Evolutionary conservation across 2,888 invertebrate genomes (phyloP).

Genomic region (Helicoverpa assulta): DNA sequence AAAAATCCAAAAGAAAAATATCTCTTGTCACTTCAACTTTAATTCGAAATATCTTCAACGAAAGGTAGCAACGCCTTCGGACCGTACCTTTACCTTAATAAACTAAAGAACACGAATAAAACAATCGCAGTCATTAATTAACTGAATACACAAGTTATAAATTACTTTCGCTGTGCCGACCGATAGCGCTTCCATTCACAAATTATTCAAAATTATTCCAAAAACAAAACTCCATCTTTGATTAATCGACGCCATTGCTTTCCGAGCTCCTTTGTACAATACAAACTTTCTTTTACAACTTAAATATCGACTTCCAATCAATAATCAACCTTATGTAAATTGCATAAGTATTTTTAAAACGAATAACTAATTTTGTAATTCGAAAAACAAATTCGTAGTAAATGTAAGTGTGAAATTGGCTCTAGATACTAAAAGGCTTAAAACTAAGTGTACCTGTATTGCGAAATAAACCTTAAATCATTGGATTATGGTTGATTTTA

Average conservation of each 20-base stretch:
- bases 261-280: conserved; percentile 66
- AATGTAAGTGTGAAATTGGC: conserved; percentile 71
- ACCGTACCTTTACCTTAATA: conserved; percentile 63
- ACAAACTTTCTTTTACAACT: conserved; percentile 57
- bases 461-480: conserved; percentile 53
- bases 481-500: conserved; percentile 52
- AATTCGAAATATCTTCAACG: conserved; percentile 57
- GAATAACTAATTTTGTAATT: conserved; percentile 38
- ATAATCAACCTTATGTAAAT: conserved; percentile 56
- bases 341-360: conserved; percentile 38
- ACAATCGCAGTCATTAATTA: conserved; percentile 80
- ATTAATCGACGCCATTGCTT: conserved; percentile 79
- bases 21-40: conserved; percentile 53
- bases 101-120: conserved; percentile 69
- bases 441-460: conserved; percentile 20
- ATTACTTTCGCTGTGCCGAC: conserved; percentile 72
- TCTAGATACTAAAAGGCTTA: conserved; percentile 60
- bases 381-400: conserved; percentile 60
- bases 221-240: conserved; percentile 77
- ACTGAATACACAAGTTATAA: conserved; percentile 78
- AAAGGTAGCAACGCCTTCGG: conserved; percentile 46
- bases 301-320: conserved; percentile 17
- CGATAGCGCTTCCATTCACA: conserved; percentile 81
- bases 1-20: conserved; percentile 11
- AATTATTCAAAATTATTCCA: conserved; percentile 83